phyloP scores from a whole-genome alignment of 2,888 invertebrate genomes.

The Euphydryas editha region DNA sequence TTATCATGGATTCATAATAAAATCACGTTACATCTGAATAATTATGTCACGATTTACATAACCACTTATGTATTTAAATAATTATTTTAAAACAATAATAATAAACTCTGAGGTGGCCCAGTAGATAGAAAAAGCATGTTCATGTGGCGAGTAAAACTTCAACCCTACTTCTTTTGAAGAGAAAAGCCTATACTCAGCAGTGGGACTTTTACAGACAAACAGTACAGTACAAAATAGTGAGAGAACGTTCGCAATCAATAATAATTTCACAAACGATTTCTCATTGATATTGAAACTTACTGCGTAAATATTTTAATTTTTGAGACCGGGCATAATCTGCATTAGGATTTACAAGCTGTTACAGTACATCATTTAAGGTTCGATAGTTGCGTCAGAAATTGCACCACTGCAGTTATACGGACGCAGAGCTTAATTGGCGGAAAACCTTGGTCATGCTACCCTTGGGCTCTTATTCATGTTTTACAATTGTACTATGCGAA shows the following conservation, averaged over 20 bases:
- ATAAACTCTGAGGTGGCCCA: too few relatives aligned
- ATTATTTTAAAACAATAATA: conserved; percentile 18
- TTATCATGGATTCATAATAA: conserved; percentile 2
- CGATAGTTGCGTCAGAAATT: not conserved
- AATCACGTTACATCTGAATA: not conserved
- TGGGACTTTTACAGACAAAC: too few relatives aligned
- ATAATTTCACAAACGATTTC: conserved; percentile 36
- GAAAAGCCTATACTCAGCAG: too few relatives aligned
- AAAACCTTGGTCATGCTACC: not conserved
- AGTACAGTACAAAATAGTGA: not conserved
- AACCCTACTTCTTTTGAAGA: too few relatives aligned
- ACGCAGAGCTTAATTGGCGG: not conserved
- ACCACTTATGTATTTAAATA: not conserved
- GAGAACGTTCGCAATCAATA: conserved; percentile 27
- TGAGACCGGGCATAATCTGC: too few relatives aligned
- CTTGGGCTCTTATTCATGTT: not conserved
- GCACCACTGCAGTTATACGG: not conserved
- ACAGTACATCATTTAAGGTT: not conserved
- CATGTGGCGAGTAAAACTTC: too few relatives aligned
- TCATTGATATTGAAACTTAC: conserved; percentile 26
- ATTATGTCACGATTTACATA: not conserved
- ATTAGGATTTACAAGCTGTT: too few relatives aligned
- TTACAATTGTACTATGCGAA: not conserved
- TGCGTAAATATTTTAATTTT: conserved; percentile 2
- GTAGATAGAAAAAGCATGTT: too few relatives aligned